Base-by-base conservation (phyloP, 2,113 vertebrate genomes). In the Dasyprocta punctata region DNA sequence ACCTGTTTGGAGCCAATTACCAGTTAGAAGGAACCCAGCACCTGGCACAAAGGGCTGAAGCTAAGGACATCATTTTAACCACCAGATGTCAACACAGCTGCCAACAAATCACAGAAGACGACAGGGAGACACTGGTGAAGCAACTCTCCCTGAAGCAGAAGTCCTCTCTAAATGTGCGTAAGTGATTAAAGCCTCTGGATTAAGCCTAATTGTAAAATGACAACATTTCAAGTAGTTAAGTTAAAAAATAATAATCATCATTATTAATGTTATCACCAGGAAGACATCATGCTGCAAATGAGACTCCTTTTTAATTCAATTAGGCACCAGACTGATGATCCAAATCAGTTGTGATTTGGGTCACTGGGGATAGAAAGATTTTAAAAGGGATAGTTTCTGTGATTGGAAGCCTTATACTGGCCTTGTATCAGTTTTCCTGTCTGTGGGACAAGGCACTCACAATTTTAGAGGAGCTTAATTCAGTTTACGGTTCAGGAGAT, bases 221-320 rank as follows among this genome's bases (percentile, higher is more conserved):
- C 13, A 91, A 26, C 60, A 30, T 69, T 41, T 89, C 54, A 92
- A 97, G 44, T 20, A 3, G 13, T 60, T 67, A 82, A 75, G 78
- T 75, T 65, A 83, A 71, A 77, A 90, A 93, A 93, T 56, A 92
- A 92, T 94, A 92, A 90, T 78, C 80, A 95, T 67, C 3, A 77
- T 26, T 47, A 47, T 47, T 71, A 90, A 96, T 26, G 7, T 58
- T 91, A 89, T 89, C 60, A 30, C 60, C 49, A 95, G 52, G 16
- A 94, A 96, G 91, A 52, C 56, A 81, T 49, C 83, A 77, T 67
- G 28, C 26, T 94, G 33, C n/a, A 89, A 88, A 91, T 89, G 19
- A 95, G 14, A 97, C 60, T 89, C 6, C 61, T 71, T 91, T 61
- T 93, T 65, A 85, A 86, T 86, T 94, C 44, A 86, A 16, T 81